These are phyloP conservation scores for Eupithecia insigniata DNA, from an alignment of 2,888 invertebrate genomes.

Conservation along the genomic window DNA sequence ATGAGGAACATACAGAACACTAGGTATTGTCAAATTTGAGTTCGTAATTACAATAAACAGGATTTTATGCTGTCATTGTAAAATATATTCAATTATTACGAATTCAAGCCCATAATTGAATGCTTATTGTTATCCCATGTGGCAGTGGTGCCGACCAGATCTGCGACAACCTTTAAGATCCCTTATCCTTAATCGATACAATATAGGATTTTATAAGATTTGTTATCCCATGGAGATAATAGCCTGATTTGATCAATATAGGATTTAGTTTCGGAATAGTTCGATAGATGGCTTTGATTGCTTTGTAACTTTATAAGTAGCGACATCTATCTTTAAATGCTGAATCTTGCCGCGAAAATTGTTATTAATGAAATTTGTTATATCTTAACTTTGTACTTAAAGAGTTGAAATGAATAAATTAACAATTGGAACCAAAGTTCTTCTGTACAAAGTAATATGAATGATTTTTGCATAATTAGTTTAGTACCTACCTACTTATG, in stretches of 20 bases:
- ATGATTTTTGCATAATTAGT: not conserved
- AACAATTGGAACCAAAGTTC: not conserved
- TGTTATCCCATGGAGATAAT: not conserved
- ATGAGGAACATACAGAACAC: no score
- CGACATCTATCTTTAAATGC: not conserved
- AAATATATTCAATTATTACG: not conserved
- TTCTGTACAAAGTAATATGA: not conserved
- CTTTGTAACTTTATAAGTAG: not conserved
- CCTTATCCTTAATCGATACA: not conserved
- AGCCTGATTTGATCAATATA: not conserved
- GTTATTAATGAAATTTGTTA: not conserved
- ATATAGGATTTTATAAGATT: not conserved
- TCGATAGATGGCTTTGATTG: slow-evolving; percentile 5
- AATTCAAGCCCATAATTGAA: not conserved
- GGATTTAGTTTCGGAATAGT: slow-evolving; percentile 2
- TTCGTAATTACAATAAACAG: no score
- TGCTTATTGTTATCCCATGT: not conserved
- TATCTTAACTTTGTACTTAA: not conserved
- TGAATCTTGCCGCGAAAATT: not conserved
- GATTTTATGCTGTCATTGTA: not conserved
- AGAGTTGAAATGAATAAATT: not conserved
- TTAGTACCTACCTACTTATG: not conserved
- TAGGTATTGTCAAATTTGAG: no score
- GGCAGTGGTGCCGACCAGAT: not conserved
- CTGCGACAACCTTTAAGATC: not conserved